Conservation (phyloP, 2,113 vertebrate species). For the Ploceus nigricollis region DNA sequence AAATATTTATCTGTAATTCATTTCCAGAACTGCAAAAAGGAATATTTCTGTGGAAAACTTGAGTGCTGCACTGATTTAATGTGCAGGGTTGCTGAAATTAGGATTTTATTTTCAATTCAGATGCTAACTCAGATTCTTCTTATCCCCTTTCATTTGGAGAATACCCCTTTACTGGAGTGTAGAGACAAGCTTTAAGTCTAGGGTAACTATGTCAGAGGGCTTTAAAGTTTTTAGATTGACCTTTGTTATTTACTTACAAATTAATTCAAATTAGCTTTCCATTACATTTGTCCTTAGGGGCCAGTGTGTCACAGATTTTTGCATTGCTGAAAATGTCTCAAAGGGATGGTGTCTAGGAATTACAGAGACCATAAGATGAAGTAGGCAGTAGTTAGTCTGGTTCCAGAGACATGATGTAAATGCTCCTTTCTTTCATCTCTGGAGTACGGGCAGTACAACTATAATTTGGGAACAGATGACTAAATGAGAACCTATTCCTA, state of each 20-base stretch:
- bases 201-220: not conserved
- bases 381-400: not conserved
- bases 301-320: not conserved
- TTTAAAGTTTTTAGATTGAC: not conserved
- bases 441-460: not conserved
- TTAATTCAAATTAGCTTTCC: not conserved
- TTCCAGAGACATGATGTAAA: not conserved
- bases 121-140: not conserved
- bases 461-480: not conserved
- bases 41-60: not conserved
- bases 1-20: not conserved
- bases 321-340: not conserved
- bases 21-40: not conserved
- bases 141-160: not conserved
- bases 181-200: not conserved
- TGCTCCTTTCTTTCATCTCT: not conserved
- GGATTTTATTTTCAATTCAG: not conserved
- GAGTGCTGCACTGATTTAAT: not conserved
- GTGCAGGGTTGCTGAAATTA: not conserved
- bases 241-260: not conserved
- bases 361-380: not conserved
- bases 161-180: not conserved
- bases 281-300: not conserved
- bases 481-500: not conserved
- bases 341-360: not conserved